Evolutionary conservation across 92 coral and sea anemone species (phyloP).

Genomic region (Porites rus): DNA sequence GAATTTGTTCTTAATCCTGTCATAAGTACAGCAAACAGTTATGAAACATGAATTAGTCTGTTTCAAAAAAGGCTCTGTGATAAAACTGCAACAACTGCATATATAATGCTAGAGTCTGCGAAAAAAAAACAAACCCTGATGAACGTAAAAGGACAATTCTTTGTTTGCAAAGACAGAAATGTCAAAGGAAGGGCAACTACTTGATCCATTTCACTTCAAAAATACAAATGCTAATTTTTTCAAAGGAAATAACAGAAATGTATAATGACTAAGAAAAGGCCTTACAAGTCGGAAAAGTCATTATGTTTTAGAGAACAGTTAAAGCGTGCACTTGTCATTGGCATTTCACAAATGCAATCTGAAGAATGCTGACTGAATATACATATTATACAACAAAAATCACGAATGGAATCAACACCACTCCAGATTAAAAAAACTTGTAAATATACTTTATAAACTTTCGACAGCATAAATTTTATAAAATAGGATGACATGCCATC

Average conservation of each 20-base stretch:
- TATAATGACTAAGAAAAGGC: background rate
- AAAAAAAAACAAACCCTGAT: background rate
- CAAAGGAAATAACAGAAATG: too few species aligned
- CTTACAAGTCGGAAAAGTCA: background rate
- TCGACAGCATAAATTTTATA: background rate
- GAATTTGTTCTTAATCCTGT: background rate
- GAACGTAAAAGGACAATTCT: background rate
- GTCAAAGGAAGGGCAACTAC: background rate
- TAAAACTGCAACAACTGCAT: too few species aligned
- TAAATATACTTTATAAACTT: background rate
- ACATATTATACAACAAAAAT: background rate
- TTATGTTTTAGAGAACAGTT: constrained; percentile 15
- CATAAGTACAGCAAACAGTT: background rate
- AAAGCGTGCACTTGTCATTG: background rate
- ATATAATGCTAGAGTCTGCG: too few species aligned
- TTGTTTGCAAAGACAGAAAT: constrained; percentile 4
- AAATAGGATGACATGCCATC: background rate
- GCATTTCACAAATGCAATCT: constrained; percentile 41
- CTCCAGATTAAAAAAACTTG: background rate
- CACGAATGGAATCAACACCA: background rate
- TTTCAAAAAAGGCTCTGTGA: background rate
- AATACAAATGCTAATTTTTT: too few species aligned
- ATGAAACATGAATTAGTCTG: too few species aligned
- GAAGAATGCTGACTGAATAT: constrained; percentile 24
- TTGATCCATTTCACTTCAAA: too few species aligned